Base-by-base conservation (phyloP, 2,113 vertebrate species). In the Psettodes erumei region DNA sequence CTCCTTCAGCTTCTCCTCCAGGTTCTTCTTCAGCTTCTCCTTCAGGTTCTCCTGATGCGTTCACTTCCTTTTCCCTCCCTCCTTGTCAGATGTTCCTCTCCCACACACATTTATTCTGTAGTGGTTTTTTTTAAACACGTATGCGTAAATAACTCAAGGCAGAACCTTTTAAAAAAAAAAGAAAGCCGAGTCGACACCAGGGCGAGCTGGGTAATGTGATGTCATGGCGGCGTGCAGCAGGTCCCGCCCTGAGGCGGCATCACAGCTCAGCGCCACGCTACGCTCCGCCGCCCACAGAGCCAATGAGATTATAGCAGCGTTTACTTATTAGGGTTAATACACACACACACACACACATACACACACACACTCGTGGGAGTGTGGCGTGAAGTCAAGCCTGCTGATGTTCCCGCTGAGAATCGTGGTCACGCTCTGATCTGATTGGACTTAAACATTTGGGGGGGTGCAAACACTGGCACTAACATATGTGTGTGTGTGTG, bases 211-310 rank as follows among this genome's bases (percentile, higher is more conserved):
- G 42, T n/a, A 40, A 54, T 25, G 53, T 25, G 23, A 74, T 27
- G 69, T 81, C 65, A 51, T 51, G 3, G 1, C 8, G 62, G 72
- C 15, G 38, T 8, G 56, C 61, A 60, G 59, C 51, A 35, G 50
- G 59, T 71, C 28, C 9, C 5, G 48, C 53, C 73, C 66, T 45
- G 33, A 4, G 78, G 73, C 63, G 8, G 5, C 6, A 2, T 12
- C 33, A 35, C 23, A 27, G 45, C 16, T 66, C 54, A n/a, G 27
- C 9, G 15, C 35, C 18, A 15, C 32, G 37, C 21, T 12, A 45
- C 19, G 33, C 27, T 9, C 9, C 6, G 35, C 28, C 19, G 5
- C 65, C 54, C 33, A 59, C 42, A 1, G 25, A 21, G 10, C 16
- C 38, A 48, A 61, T 40, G 19, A 47, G 35, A 59, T 74, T 48